phyloP scores from a whole-genome alignment of 1,140 invertebrate species.

The Drosophila simulans region DNA sequence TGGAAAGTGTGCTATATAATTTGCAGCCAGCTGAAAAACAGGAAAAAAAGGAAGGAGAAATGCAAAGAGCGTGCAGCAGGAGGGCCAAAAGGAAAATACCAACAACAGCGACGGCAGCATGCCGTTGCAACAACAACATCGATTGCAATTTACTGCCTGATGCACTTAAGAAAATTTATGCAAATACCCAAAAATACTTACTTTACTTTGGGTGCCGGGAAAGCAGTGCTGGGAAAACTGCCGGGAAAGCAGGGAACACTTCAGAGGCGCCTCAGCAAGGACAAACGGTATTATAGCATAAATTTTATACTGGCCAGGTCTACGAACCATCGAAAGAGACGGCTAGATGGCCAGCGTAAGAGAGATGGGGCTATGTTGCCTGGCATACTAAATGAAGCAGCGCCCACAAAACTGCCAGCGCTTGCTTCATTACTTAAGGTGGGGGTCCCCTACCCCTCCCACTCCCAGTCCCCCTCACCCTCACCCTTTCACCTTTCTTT shows the following conservation, averaged over 20 bases:
- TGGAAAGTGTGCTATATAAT: conserved; percentile 82
- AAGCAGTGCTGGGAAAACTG: not conserved
- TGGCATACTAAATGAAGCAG: conserved; percentile 80
- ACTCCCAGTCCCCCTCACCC: no score
- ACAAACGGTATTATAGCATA: conserved; percentile 78
- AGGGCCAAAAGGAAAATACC: conserved; percentile 54
- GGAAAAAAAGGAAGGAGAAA: conserved; percentile 6
- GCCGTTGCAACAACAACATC: conserved; percentile 68
- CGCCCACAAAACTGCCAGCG: conserved; percentile 76
- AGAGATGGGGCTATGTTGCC: conserved; percentile 20
- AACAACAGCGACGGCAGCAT: conserved; percentile 44
- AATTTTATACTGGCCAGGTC: conserved; percentile 82
- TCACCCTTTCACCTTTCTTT: not conserved
- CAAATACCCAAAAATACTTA: conserved; percentile 84
- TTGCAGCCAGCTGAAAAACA: conserved; percentile 54
- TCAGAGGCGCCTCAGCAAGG: conserved; percentile 66
- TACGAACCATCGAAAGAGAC: conserved; percentile 52
- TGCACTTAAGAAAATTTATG: conserved; percentile 84
- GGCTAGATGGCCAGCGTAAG: conserved; percentile 1
- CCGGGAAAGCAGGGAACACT: not conserved
- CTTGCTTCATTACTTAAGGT: conserved; percentile 75
- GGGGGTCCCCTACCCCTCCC: not conserved
- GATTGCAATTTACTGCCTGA: conserved; percentile 84
- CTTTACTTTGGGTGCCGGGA: conserved; percentile 51
- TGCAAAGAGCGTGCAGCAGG: conserved; percentile 59